Conservation (phyloP, 2,888 invertebrate species). For the Augiades crinisus region DNA sequence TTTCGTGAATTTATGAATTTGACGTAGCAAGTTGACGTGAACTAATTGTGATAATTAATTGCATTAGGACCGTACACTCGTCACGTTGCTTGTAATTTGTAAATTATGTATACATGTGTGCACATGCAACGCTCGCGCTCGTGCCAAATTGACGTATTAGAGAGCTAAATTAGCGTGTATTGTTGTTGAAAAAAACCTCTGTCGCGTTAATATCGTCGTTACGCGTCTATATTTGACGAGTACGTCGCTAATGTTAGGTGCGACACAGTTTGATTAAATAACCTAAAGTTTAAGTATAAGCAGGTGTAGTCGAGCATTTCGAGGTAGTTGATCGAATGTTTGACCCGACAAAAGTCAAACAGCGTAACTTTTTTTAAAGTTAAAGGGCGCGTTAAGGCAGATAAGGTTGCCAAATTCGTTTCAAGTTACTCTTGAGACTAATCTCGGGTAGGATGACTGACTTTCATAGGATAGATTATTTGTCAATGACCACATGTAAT, state of each 20-base stretch:
- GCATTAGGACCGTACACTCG: slow-evolving; percentile 2
- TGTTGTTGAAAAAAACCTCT: neutral
- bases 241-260: neutral
- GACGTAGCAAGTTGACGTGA: neutral
- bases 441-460: too few relatives aligned
- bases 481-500: too few relatives aligned
- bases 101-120: slow-evolving; percentile 21
- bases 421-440: too few relatives aligned
- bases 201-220: neutral
- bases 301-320: neutral
- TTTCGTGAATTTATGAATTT: slow-evolving; percentile 1
- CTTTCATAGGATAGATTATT: too few relatives aligned
- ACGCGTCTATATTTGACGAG: neutral
- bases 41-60: slow-evolving; percentile 19
- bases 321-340: too few relatives aligned
- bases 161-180: neutral
- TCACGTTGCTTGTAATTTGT: slow-evolving; percentile 4
- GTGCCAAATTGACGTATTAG: slow-evolving; percentile 11
- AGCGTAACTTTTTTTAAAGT: too few relatives aligned
- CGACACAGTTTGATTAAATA: neutral
- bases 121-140: neutral
- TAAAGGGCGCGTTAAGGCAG: too few relatives aligned
- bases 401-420: too few relatives aligned
- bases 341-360: too few relatives aligned
- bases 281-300: neutral